Conservation (phyloP, 2,888 invertebrate genomes). For the Lasioglossum leucozonium region DNA sequence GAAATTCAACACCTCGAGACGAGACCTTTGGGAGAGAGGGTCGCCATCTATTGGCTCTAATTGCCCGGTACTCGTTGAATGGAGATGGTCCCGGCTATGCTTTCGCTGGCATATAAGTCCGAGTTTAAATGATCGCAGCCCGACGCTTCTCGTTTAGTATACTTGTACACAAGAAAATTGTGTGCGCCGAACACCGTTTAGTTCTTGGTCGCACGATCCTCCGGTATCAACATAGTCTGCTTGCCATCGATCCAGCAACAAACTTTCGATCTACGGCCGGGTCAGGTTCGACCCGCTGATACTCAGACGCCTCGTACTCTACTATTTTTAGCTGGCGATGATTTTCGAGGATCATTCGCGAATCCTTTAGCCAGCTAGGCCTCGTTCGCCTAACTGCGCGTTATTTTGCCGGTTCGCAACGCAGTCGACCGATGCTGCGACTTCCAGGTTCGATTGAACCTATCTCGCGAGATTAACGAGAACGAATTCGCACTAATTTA, state of each 20-base stretch:
- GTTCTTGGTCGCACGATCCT: slow-evolving; percentile 6
- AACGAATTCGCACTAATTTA: slow-evolving; percentile 18
- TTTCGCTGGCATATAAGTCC: slow-evolving; percentile 55
- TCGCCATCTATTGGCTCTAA: slow-evolving; percentile 66
- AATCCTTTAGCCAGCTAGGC: background rate
- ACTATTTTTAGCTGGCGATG: background rate
- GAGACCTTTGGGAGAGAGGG: slow-evolving; percentile 58
- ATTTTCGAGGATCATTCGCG: background rate
- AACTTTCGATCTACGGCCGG: background rate
- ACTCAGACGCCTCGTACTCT: background rate
- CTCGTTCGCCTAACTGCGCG: background rate
- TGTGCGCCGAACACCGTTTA: slow-evolving; percentile 12
- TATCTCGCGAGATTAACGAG: background rate
- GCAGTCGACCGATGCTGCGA: background rate
- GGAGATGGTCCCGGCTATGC: slow-evolving; percentile 57
- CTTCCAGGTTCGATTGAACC: slow-evolving; percentile 25
- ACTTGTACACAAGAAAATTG: slow-evolving; percentile 57
- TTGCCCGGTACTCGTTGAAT: slow-evolving; percentile 65
- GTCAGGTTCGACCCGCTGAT: background rate
- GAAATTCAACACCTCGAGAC: slow-evolving; percentile 67
- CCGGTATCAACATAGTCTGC: background rate
- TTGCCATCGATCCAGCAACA: background rate
- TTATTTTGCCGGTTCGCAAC: background rate
- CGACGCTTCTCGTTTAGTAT: slow-evolving; percentile 66
- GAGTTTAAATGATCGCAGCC: slow-evolving; percentile 55